These are phyloP conservation scores for Sarcophaga rosellei DNA, from an alignment of 2,888 invertebrate species.

Conservation along the genomic window DNA sequence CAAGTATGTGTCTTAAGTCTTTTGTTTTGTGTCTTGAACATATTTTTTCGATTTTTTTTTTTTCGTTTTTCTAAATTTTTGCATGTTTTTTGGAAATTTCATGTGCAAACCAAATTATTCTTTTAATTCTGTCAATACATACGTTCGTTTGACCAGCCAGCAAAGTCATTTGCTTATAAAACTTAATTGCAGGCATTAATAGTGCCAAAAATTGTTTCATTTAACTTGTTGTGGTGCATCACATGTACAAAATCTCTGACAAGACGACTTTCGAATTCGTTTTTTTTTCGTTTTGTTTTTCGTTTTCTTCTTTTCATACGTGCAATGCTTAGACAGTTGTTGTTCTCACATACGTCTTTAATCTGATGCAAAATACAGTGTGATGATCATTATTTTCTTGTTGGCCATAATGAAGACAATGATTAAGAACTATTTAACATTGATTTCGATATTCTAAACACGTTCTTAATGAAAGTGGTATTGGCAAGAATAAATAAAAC, in stretches of 20 bases:
- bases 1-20: neutral
- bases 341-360: constrained; percentile 30
- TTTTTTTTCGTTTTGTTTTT: too few relatives aligned
- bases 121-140: neutral
- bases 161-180: neutral
- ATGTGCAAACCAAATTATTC: neutral
- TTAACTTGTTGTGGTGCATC: neutral
- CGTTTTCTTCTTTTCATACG: neutral
- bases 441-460: constrained; percentile 63
- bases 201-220: constrained; percentile 24
- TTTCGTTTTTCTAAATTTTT: neutral
- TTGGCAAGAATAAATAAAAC: constrained; percentile 54
- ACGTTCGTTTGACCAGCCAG: neutral
- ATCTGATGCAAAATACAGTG: constrained; percentile 9
- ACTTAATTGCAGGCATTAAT: constrained; percentile 10
- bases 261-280: constrained; percentile 38
- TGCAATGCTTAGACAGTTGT: constrained; percentile 23
- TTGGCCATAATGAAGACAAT: neutral
- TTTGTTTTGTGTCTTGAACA: too few relatives aligned
- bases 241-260: neutral
- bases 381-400: constrained; percentile 16
- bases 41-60: too few relatives aligned
- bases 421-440: constrained; percentile 44
- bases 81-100: neutral
- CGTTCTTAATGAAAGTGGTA: constrained; percentile 69